Conservation (phyloP, 2,113 vertebrate genomes). For the Pan troglodytes region NHGRI_mPanTro3-v2.1_pri NC_072415.2:34934501-34935000, state of each 20-base stretch:
- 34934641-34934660: conserved; percentile 26
- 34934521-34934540: conserved; percentile 99
- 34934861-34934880: not conserved
- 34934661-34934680: not conserved
- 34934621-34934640: conserved; percentile 69
- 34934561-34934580: conserved; percentile 98
- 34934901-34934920: not conserved
- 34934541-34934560: conserved; percentile 99
- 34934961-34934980: not conserved
- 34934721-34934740: not conserved
- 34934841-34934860: not conserved
- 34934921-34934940: conserved; percentile 6
- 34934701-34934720: not conserved
- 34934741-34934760: not conserved
- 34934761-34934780: not conserved
- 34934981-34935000: not conserved
- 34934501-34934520: conserved; percentile 99
- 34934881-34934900: not conserved
- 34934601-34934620: conserved; percentile 94
- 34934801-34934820: not conserved
- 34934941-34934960: not conserved
- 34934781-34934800: conserved; percentile 44
- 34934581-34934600: conserved; percentile 99
- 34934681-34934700: not conserved
- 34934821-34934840: not conserved